These are phyloP conservation scores for Cossypha dichroa DNA, from an alignment of 2,797 vertebrate genomes.

Conservation along the genomic window DNA sequence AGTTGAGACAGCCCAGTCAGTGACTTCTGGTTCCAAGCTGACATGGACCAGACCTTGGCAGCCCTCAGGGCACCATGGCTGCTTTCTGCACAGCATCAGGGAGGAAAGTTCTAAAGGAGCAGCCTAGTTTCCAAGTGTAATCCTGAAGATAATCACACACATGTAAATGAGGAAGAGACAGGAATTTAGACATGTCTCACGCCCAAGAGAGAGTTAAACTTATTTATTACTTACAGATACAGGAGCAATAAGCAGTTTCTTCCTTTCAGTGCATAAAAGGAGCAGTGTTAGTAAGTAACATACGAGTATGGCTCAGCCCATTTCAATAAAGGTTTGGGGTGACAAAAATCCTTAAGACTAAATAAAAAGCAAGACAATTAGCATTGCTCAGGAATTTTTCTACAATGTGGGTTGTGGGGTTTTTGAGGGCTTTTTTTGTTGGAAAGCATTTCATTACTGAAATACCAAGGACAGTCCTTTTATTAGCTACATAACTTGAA, in stretches of 20 bases:
- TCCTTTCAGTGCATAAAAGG: neutral
- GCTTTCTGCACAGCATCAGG: neutral
- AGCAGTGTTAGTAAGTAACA: neutral
- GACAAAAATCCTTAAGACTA: neutral
- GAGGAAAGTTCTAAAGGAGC: neutral
- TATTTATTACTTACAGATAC: neutral
- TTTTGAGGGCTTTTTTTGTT: neutral
- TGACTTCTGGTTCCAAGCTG: neutral
- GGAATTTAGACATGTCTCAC: neutral
- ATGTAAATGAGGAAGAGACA: neutral
- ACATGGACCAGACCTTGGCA: neutral
- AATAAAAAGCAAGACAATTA: neutral
- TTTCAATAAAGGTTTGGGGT: neutral
- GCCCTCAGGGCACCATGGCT: neutral
- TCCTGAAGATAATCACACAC: neutral
- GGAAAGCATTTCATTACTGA: neutral
- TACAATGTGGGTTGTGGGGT: neutral
- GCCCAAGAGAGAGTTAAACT: neutral
- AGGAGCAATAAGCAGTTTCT: neutral
- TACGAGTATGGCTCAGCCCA: neutral
- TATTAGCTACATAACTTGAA: neutral
- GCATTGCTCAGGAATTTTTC: neutral
- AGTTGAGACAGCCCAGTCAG: constrained; percentile 5
- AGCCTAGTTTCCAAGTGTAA: neutral
- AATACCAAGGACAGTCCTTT: neutral